Evolutionary conservation across 2,797 vertebrate genomes (phyloP).

Genomic region (Oryzias sinensis): DNA sequence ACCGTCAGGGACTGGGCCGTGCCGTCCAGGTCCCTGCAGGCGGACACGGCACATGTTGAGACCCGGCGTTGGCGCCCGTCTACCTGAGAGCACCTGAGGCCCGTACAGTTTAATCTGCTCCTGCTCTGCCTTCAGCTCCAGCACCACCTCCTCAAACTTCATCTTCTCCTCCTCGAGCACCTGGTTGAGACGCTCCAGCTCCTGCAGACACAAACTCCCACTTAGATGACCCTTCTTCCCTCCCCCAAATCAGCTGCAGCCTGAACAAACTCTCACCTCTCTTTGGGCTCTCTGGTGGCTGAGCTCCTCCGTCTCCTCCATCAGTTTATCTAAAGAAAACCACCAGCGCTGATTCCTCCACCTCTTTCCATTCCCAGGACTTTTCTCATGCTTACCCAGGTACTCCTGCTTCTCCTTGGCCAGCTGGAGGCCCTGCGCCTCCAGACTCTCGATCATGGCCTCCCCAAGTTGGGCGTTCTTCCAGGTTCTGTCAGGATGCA

Average conservation of each 20-base stretch:
- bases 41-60: conserved; percentile 1
- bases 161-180: conserved; percentile 92
- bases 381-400: conserved; percentile 77
- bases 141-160: conserved; percentile 92
- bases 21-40: conserved; percentile 87
- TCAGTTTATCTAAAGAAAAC: conserved; percentile 88
- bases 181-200: conserved; percentile 91
- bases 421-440: conserved; percentile 95
- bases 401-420: conserved; percentile 98
- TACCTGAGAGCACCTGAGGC: rapidly evolving
- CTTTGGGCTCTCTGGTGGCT: conserved; percentile 91
- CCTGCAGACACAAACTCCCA: conserved; percentile 66
- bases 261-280: conserved; percentile 77
- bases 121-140: conserved; percentile 89
- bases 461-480: conserved; percentile 95
- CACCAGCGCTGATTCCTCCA: neutral
- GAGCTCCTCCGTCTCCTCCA: conserved; percentile 96
- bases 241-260: too few species aligned
- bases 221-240: too few species aligned
- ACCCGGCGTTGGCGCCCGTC: rapidly evolving
- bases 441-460: conserved; percentile 97
- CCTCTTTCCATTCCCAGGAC: neutral
- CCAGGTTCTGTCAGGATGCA: conserved; percentile 83
- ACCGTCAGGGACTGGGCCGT: conserved; percentile 88
- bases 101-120: conserved; percentile 90